Evolutionary conservation across 2,797 vertebrate species (phyloP).

Genomic region (Girardinus metallicus): DNA sequence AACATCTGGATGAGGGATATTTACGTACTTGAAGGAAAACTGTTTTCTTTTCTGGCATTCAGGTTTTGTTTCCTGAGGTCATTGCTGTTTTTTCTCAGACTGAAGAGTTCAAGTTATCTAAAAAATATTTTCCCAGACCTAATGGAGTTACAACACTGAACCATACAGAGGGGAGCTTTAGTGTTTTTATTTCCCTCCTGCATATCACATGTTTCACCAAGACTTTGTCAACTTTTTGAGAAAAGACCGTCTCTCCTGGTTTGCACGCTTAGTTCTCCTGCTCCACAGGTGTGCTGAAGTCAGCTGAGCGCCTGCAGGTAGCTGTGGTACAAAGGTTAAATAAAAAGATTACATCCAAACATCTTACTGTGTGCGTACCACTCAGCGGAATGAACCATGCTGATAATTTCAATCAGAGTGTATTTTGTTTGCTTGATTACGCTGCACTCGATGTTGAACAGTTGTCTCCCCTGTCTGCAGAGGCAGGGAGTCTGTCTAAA

Average conservation of each 20-base stretch:
- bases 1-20: not conserved
- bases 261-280: not conserved
- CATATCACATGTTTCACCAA: not conserved
- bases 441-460: not conserved
- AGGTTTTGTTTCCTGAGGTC: not conserved
- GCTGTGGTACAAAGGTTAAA: constrained; percentile 3
- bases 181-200: not conserved
- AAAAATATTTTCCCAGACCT: not conserved
- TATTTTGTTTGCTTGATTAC: constrained; percentile 13
- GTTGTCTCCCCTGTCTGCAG: constrained; percentile 10
- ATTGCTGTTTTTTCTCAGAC: not conserved
- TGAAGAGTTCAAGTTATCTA: not conserved
- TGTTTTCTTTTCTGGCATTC: not conserved
- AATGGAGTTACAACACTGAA: not conserved
- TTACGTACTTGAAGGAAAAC: not conserved
- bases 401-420: constrained; percentile 11
- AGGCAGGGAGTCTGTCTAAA: constrained; percentile 4
- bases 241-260: not conserved
- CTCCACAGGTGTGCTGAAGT: not conserved
- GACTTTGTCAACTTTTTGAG: not conserved
- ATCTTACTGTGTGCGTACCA: not conserved
- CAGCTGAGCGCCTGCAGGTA: not conserved
- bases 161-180: not conserved
- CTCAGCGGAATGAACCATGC: not conserved
- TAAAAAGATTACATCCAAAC: constrained; percentile 7